phyloP scores from a whole-genome alignment of 2,888 invertebrate species.

The Phengaris arion region DNA sequence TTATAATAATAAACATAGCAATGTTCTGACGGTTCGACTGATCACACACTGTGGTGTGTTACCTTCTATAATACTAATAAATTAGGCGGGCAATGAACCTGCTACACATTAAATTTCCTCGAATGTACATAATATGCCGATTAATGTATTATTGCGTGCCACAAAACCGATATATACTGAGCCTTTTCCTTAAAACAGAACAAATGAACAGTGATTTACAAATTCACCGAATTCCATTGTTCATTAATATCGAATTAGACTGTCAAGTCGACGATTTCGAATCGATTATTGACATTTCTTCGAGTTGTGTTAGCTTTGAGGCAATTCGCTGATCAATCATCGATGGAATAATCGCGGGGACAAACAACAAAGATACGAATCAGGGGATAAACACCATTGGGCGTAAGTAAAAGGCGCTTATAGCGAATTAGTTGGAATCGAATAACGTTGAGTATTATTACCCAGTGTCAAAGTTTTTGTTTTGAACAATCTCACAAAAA shows the following conservation, averaged over 20 bases:
- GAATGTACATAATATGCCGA: too few species aligned
- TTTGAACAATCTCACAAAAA: too few species aligned
- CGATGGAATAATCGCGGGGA: conserved; percentile 15
- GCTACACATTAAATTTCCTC: too few species aligned
- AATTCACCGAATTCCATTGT: conserved; percentile 5
- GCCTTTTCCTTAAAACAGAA: conserved; percentile 12
- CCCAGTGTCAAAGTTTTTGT: too few species aligned
- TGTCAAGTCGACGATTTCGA: conserved; percentile 11
- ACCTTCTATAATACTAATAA: too few species aligned
- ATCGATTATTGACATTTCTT: conserved; percentile 31
- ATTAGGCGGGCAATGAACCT: too few species aligned
- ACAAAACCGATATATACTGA: neutral
- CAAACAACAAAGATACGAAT: conserved; percentile 31
- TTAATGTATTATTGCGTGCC: neutral
- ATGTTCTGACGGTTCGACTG: too few species aligned
- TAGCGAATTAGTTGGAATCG: conserved; percentile 11
- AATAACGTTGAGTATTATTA: too few species aligned
- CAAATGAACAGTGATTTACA: neutral
- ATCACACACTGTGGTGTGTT: too few species aligned
- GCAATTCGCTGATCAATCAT: conserved; percentile 34
- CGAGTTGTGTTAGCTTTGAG: conserved; percentile 38
- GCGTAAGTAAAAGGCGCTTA: conserved; percentile 33
- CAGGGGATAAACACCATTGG: conserved; percentile 25
- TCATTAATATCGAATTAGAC: conserved; percentile 16
- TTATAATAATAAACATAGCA: too few species aligned